Base-by-base conservation (phyloP, 2,797 vertebrate genomes). In the Ficedula albicollis region DNA sequence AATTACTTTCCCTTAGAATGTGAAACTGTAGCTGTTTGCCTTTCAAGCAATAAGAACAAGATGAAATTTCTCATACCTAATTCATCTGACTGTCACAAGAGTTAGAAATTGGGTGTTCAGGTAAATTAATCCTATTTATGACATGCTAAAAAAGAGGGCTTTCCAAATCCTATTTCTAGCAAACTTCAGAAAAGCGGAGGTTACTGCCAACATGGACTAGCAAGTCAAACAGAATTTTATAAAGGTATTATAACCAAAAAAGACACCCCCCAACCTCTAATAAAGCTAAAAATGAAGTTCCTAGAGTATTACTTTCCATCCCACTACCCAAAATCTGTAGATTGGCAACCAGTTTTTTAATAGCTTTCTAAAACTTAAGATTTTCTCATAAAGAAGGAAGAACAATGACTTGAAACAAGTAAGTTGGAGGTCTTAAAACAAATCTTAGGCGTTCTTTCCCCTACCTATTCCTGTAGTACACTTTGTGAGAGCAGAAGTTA, bases 111-210 rank as follows among this genome's bases (percentile, higher is more conserved):
- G n/a, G 4, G n/a, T 62, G 39, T 10, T 64, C 12, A 91, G 21
- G 41, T 30, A 88, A 73, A 91, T 36, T 26, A 64, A 34, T 46
- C 6, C 22, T 60, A 3, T 44, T 70, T 70, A 67, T 27, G 22
- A 43, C 26, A 88, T 1, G 13, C 19, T 68, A 21, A 59, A 30
- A 76, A 87, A 59, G 32, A 1, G 2, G 74, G n/a, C 15, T 75
- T 89, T 90, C 21, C 7, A 46, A 83, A 89, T 80, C 26, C 16
- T 91, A 27, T 52, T 84, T 86, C 62, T 41, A 84, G 32, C 17
- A 83, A 48, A 30, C 18, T 85, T 83, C 73, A 60, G 64, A 55
- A 87, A 77, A 10, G 18, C 38, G 51, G 38, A 63, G 26, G 6
- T 67, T 73, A 51, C 12, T 46, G 23, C 17, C 25, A 76, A n/a